Conservation (phyloP, 2,113 vertebrate genomes). For the Dasypus novemcinctus region DNA sequence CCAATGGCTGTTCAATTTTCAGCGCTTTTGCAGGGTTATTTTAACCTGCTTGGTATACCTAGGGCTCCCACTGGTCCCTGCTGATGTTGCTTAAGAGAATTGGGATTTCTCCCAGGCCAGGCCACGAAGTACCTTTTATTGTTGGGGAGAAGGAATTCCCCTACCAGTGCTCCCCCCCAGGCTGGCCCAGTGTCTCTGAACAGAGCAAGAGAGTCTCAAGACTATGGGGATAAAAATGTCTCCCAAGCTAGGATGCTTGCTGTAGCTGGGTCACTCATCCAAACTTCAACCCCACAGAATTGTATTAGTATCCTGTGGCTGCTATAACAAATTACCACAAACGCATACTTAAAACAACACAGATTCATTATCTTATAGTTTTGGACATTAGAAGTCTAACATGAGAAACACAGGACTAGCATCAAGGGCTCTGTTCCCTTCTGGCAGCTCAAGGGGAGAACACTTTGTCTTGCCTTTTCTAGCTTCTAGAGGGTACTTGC, state of each 20-base stretch:
- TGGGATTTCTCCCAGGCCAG: background rate
- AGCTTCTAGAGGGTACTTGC: no score
- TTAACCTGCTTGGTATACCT: background rate
- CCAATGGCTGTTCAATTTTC: background rate
- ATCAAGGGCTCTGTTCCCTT: rapidly evolving
- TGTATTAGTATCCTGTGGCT: rapidly evolving
- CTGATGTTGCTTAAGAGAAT: no score
- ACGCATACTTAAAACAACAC: background rate
- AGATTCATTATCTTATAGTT: background rate
- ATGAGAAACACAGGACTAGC: background rate
- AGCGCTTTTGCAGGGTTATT: no score
- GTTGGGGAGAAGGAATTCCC: no score
- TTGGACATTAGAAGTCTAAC: background rate
- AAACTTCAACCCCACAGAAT: background rate
- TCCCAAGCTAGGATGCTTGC: background rate
- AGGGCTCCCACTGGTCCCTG: background rate
- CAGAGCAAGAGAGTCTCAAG: background rate
- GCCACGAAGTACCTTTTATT: background rate
- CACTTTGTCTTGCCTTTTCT: background rate
- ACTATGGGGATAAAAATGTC: background rate
- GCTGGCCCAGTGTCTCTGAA: background rate
- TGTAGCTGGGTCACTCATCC: background rate
- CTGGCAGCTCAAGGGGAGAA: background rate
- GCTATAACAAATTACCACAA: background rate
- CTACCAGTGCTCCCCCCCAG: no score